Evolutionary conservation across 2,113 vertebrate genomes (phyloP).

Genomic region (Lonchura striata): DNA sequence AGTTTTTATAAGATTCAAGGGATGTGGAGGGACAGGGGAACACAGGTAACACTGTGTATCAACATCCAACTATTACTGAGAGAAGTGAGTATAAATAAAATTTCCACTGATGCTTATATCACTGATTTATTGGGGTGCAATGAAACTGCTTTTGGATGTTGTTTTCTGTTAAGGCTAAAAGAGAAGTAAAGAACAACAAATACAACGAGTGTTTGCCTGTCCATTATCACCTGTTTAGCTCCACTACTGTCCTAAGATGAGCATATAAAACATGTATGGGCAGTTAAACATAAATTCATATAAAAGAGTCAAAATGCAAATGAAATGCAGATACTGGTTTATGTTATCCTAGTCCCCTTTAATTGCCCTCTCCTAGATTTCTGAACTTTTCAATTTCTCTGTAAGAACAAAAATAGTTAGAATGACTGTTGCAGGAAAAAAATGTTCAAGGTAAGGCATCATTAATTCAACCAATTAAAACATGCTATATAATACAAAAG

Average conservation of each 20-base stretch:
- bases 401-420: neutral
- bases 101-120: neutral
- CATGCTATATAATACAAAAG: neutral
- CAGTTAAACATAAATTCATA: neutral
- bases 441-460: neutral
- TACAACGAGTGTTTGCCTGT: neutral
- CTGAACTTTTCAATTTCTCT: neutral
- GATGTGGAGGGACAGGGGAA: neutral
- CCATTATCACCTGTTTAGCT: neutral
- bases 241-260: neutral
- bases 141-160: neutral
- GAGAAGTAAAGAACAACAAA: rapidly evolving
- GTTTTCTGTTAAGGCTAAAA: neutral
- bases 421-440: neutral
- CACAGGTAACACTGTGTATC: neutral
- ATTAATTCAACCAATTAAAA: neutral
- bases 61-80: neutral
- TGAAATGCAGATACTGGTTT: neutral
- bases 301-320: neutral
- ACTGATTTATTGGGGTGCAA: neutral
- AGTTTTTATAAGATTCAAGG: neutral
- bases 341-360: neutral
- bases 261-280: neutral
- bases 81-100: neutral
- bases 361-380: neutral